Evolutionary conservation across 1,140 invertebrate genomes (phyloP), one percentile per base, ranked within the genome.

Genomic region (Aphis gossypii): DNA sequence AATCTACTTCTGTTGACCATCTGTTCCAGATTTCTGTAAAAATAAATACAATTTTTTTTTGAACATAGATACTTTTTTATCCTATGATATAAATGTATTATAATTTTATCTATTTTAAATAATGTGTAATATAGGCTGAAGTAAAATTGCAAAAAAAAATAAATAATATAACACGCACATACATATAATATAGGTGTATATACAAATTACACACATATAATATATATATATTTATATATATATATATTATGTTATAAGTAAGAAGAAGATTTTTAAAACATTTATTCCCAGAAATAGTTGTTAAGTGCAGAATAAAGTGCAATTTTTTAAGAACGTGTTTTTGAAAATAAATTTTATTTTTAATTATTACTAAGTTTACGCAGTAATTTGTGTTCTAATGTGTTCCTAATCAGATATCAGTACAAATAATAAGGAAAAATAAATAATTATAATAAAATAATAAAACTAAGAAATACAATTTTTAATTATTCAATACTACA

Each of bases 11-110:
- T 56, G 92, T 86, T 93, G 92, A 93, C 92, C 92, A 93, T 93
- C 92, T 93, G 92, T 56, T 93, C 92, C 92, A 56, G 82, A 93
- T 93, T 93, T 93, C 92, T 93, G 92, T 93, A 93, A 93, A 93
- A 82, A 93, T 84, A 93, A 93, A 93, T 7, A 92, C 51, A 93
- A 54, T 51, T 93, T 82, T 38, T 38, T 84, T 84, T 93, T 92
- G 76, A 93, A 86, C 92, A 92, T 83, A 9, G 14, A 46, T 76
- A 25, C 9, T 54, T 20, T 68, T 68, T 90, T 46, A 68, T 30
- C 56, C 54, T 60, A 68, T 23, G 23, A 6, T 30, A 90, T 5
- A 90, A 41, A 90, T 90, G 56, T 41, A 60, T n/a, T 41, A 60
- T 30, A 30, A 68, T 68, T 60, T 41, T 44, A 90, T 88, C 46